Base-by-base conservation (phyloP, 1,140 invertebrate genomes). In the Plectrocnemia conspersa region DNA sequence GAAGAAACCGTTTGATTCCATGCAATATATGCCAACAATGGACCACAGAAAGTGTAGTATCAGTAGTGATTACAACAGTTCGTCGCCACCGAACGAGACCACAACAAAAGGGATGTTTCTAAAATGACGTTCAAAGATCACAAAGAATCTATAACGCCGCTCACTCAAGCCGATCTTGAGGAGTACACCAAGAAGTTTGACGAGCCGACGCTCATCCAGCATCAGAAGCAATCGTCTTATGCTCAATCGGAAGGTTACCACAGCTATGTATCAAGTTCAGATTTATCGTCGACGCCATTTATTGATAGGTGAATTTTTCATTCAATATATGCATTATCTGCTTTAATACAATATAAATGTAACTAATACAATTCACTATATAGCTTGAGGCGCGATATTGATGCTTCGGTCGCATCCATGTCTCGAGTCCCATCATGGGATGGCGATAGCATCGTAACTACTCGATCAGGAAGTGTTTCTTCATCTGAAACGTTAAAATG, bases 401-500 rank as follows among this genome's bases (percentile, higher is more conserved):
- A 62, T 33, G 36, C 53, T 7, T 41, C 52, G 10, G 41, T 49
- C 1, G 44, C 32, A 16, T 38, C 47, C 3, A 50, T 50, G 33
- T 50, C 47, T 15, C 47, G 27, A 15, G n/a, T 50, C n/a, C 38
- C 47, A 21, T 55, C 60, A 4, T 57, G 60, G 57, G 82, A 84
- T 9, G 73, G 82, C 55, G 84, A 84, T 62, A 86, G 83, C 65
- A 83, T 85, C 1, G 83, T 83, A 2, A 84, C 82, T 24, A 77
- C 67, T 52, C 82, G 81, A 46, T 82, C 80, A 21, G 81, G 82
- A 23, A 83, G 81, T 66, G 85, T 82, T 32, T 88, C 85, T 33
- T 86, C 85, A 24, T 85, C 85, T 61, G 88, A 90, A 64, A 89
- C 88, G 5, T 70, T 89, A 1, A 90, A 90, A 71, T 89, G 87